phyloP scores from a whole-genome alignment of 2,888 invertebrate genomes.

The Patella ulyssiponensis region DNA sequence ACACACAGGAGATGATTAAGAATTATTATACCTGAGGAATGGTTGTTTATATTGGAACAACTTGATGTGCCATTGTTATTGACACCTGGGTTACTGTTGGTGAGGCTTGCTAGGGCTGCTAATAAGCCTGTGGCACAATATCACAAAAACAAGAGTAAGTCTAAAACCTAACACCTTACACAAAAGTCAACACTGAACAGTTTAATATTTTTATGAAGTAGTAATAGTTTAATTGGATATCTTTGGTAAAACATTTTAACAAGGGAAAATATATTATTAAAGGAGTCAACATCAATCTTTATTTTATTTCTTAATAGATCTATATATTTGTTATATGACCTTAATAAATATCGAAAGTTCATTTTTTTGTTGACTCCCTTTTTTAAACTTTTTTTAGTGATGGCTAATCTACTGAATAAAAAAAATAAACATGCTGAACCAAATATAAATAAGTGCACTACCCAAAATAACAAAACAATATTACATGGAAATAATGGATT shows the following conservation, averaged over 20 bases:
- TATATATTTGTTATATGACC: no score
- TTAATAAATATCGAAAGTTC: no score
- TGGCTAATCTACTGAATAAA: no score
- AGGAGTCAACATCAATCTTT: no score
- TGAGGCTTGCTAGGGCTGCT: constrained; percentile 57
- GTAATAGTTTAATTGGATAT: background rate
- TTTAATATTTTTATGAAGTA: background rate
- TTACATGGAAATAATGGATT: no score
- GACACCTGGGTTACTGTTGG: constrained; percentile 42
- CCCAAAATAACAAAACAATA: no score
- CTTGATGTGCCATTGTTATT: constrained; percentile 40
- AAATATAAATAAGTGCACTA: no score
- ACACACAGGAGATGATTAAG: constrained; percentile 3
- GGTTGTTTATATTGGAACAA: constrained; percentile 35
- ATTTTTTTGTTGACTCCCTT: no score
- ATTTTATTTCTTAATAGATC: no score
- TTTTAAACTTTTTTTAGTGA: no score
- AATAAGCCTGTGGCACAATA: constrained; percentile 51
- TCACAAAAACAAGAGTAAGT: constrained; percentile 24
- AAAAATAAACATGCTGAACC: no score
- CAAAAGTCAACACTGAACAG: constrained; percentile 9
- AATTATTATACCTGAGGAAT: constrained; percentile 34
- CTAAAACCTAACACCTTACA: constrained; percentile 9
- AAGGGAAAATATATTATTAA: background rate
- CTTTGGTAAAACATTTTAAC: background rate